Percentiles rank a stretch among this genome's conserved stretches.
phyloP scores from a whole-genome alignment of 2,797 vertebrate genomes.

The Hemitrygon akajei region DNA sequence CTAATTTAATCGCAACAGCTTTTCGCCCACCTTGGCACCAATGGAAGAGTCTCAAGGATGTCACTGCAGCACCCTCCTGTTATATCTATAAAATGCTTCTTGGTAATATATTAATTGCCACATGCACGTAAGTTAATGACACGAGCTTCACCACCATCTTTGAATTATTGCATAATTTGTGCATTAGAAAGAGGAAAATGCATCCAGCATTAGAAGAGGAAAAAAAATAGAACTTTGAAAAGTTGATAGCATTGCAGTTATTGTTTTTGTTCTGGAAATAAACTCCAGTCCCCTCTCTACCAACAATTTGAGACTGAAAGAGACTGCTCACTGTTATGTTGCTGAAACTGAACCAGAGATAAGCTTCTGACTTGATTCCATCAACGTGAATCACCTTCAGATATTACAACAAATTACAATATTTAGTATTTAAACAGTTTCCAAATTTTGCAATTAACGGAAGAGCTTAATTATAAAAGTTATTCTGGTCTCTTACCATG shows the following conservation, averaged over 20 bases:
- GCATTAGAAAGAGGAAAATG: background rate
- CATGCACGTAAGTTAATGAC: background rate
- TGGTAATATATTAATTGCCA: background rate
- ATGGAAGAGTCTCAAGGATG: background rate
- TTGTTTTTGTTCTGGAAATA: background rate
- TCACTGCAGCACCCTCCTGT: background rate
- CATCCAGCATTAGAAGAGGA: background rate
- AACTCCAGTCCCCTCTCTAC: background rate
- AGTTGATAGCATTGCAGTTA: background rate
- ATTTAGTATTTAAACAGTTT: no score
- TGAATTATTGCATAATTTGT: background rate
- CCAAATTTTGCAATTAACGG: no score
- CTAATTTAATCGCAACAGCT: background rate
- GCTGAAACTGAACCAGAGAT: background rate
- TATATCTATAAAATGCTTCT: background rate
- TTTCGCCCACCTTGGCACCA: background rate
- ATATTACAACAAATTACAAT: no score
- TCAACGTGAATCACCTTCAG: no score
- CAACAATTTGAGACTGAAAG: background rate
- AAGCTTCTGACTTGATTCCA: background rate
- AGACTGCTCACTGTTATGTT: background rate
- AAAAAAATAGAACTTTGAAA: background rate
- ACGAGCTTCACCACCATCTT: background rate
- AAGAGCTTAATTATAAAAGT: no score
- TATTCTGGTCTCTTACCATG: no score